Evolutionary conservation across 1,140 invertebrate species (phyloP).

Genomic region (Drosophila virilis): DNA sequence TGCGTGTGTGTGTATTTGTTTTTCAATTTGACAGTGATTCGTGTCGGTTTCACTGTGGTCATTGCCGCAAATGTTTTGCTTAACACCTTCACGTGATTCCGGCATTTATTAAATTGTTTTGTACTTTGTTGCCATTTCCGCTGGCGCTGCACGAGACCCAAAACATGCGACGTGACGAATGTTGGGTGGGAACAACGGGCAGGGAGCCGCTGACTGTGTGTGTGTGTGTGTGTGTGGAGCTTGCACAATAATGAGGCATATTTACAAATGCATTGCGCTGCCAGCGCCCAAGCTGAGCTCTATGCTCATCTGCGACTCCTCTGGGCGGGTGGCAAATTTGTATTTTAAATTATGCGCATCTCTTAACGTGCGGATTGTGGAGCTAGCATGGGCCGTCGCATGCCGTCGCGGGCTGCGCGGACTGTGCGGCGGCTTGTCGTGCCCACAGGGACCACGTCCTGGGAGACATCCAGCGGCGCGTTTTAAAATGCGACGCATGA

Average conservation of each 20-base stretch:
- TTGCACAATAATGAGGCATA: constrained; percentile 73
- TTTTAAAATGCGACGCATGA: constrained; percentile 81
- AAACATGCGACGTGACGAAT: constrained; percentile 80
- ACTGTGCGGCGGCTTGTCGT: neutral
- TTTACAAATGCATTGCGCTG: constrained; percentile 65
- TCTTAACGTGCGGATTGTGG: constrained; percentile 25
- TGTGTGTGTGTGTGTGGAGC: neutral
- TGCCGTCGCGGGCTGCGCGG: too few species aligned
- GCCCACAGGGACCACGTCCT: constrained; percentile 47
- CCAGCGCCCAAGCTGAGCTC: neutral
- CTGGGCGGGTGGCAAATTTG: constrained; percentile 59
- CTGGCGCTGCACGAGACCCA: constrained; percentile 67
- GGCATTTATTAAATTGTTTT: constrained; percentile 82
- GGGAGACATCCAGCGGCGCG: constrained; percentile 46
- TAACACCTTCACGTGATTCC: constrained; percentile 82
- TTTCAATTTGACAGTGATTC: constrained; percentile 60
- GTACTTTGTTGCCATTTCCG: constrained; percentile 81
- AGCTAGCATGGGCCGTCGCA: neutral
- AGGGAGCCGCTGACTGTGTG: too few species aligned
- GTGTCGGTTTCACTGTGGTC: constrained; percentile 38
- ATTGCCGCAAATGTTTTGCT: constrained; percentile 73
- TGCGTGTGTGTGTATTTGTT: constrained; percentile 10
- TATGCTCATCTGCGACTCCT: constrained; percentile 8
- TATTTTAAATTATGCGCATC: constrained; percentile 78
- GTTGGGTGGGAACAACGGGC: constrained; percentile 12